These are phyloP conservation scores for Pterocles burchelli DNA, from an alignment of 2,113 vertebrate genomes.

Conservation along the genomic window DNA sequence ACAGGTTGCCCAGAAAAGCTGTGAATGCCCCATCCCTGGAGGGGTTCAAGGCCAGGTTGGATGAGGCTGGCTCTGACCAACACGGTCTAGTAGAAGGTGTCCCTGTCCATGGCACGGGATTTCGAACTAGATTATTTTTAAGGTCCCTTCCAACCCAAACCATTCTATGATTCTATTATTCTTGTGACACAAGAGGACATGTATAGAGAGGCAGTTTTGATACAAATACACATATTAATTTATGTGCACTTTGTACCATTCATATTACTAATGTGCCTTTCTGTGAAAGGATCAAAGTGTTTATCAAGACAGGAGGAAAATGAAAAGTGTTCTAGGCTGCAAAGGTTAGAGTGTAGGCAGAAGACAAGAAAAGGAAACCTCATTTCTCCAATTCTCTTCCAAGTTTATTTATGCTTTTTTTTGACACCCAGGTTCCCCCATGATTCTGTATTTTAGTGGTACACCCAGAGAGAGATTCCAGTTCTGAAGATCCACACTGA, in stretches of 20 bases:
- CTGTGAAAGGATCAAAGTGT: neutral
- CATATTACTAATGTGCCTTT: neutral
- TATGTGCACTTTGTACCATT: neutral
- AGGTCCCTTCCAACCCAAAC: too few relatives aligned
- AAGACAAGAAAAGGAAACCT: neutral
- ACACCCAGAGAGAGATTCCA: neutral
- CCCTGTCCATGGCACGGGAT: too few relatives aligned
- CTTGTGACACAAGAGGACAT: neutral
- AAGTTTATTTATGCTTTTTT: neutral
- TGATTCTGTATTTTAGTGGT: neutral
- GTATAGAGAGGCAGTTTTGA: neutral
- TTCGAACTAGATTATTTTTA: too few relatives aligned
- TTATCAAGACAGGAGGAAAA: neutral
- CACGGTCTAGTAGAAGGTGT: too few relatives aligned
- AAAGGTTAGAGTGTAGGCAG: neutral
- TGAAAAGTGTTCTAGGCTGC: neutral
- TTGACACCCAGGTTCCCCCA: neutral
- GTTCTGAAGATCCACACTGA: neutral
- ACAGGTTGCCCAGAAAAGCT: too few relatives aligned
- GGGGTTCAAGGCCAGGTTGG: too few relatives aligned
- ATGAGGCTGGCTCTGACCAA: too few relatives aligned
- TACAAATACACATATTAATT: neutral
- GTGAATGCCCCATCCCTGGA: too few relatives aligned
- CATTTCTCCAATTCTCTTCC: neutral
- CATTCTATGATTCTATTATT: too few relatives aligned